Percentiles rank a stretch among this genome's conserved stretches.
These are phyloP conservation scores for Melanotus villosus DNA, from an alignment of 2,888 invertebrate genomes.

Conservation along the genomic window DNA sequence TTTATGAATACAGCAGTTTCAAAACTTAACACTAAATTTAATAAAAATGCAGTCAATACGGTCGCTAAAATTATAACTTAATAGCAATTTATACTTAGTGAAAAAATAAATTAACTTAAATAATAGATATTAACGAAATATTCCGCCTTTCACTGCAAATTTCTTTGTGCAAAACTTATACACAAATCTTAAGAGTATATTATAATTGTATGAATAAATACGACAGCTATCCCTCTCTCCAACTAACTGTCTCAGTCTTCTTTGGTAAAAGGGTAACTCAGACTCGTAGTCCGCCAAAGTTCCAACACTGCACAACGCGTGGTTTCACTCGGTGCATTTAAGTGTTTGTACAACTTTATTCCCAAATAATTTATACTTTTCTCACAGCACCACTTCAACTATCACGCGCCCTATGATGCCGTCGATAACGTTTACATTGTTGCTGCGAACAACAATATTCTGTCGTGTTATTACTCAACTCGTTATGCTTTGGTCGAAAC, in stretches of 20 bases:
- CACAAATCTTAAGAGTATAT: slow-evolving; percentile 34
- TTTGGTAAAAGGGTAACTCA: slow-evolving; percentile 73
- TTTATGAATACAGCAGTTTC: slow-evolving; percentile 32
- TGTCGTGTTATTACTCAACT: slow-evolving; percentile 53
- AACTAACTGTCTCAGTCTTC: slow-evolving; percentile 71
- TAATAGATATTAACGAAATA: neutral
- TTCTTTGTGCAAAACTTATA: slow-evolving; percentile 22
- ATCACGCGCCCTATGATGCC: slow-evolving; percentile 54
- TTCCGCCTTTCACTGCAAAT: slow-evolving; percentile 21
- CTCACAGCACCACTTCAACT: slow-evolving; percentile 48
- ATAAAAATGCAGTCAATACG: slow-evolving; percentile 47
- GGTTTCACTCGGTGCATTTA: slow-evolving; percentile 70
- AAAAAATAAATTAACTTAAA: slow-evolving; percentile 47
- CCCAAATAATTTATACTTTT: neutral
- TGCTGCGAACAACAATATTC: slow-evolving; percentile 75
- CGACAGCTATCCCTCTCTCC: slow-evolving; percentile 59
- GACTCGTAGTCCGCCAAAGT: slow-evolving; percentile 64
- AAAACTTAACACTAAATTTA: slow-evolving; percentile 32
- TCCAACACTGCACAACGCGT: slow-evolving; percentile 37
- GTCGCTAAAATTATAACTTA: slow-evolving; percentile 36
- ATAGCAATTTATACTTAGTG: slow-evolving; percentile 29
- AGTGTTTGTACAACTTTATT: slow-evolving; percentile 66
- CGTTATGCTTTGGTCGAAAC: slow-evolving; percentile 65
- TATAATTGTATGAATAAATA: slow-evolving; percentile 60
- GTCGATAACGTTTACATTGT: slow-evolving; percentile 64